Evolutionary conservation across 2,888 invertebrate genomes (phyloP).

Genomic region (Hemaris fuciformis): DNA sequence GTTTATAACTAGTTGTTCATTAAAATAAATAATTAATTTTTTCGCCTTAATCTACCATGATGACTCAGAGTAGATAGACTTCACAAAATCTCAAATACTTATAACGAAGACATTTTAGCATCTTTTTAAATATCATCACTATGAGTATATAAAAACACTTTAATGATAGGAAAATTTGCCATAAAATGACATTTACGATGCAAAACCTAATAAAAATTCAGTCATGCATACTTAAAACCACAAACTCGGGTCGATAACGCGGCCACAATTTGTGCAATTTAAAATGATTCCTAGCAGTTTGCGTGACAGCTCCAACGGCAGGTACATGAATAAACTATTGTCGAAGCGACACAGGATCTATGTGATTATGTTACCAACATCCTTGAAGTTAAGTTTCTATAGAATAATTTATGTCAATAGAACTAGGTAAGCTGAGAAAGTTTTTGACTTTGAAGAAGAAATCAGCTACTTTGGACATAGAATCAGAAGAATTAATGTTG

Average conservation of each 20-base stretch:
- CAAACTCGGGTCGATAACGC: neutral
- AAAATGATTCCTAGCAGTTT: neutral
- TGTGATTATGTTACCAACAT: neutral
- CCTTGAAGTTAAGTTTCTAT: too few species aligned
- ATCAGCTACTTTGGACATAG: too few species aligned
- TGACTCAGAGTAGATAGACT: too few species aligned
- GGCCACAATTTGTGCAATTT: slow-evolving; percentile 2
- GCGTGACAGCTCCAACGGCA: neutral
- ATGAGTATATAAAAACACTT: too few species aligned
- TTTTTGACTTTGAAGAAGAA: too few species aligned
- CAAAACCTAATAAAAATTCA: neutral
- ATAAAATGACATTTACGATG: neutral
- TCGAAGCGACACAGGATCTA: neutral
- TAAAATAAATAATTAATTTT: too few species aligned
- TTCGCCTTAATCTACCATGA: too few species aligned
- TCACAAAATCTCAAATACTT: neutral
- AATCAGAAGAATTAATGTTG: too few species aligned
- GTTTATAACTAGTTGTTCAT: too few species aligned
- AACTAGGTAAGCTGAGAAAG: too few species aligned
- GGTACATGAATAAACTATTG: neutral
- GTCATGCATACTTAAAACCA: neutral
- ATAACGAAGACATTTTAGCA: neutral
- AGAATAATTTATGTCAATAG: too few species aligned
- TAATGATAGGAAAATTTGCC: too few species aligned
- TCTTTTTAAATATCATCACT: neutral